Evolutionary conservation across 2,113 vertebrate species (phyloP).

Genomic region (Pimephales promelas): DNA sequence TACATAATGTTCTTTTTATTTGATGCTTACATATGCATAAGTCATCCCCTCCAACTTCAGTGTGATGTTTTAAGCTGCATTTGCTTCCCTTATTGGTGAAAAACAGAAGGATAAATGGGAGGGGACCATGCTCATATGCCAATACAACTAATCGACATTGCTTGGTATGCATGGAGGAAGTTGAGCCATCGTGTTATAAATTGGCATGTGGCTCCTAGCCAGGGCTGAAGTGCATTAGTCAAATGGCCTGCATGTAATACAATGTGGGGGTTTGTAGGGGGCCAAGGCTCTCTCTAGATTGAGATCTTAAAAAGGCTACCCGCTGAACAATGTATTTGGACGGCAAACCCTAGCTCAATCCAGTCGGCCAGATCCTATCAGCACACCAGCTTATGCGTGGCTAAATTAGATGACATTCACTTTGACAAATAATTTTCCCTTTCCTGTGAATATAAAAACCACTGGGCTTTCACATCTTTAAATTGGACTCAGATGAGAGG

Average conservation of each 20-base stretch:
- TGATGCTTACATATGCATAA: slow-evolving; percentile 19
- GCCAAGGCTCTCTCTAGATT: slow-evolving; percentile 70
- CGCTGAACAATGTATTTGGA: slow-evolving; percentile 71
- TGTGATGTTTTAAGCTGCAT: slow-evolving; percentile 38
- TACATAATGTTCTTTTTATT: slow-evolving; percentile 46
- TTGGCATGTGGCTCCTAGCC: slow-evolving; percentile 75
- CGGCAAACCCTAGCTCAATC: slow-evolving; percentile 59
- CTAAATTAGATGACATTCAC: slow-evolving; percentile 81
- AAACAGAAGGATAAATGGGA: slow-evolving; percentile 50
- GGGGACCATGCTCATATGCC: slow-evolving; percentile 51
- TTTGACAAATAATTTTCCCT: slow-evolving; percentile 75
- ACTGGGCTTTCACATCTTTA: slow-evolving; percentile 51
- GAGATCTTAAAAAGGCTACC: slow-evolving; percentile 74
- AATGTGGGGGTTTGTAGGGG: slow-evolving; percentile 58
- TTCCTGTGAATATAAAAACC: slow-evolving; percentile 61
- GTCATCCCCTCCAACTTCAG: slow-evolving; percentile 26
- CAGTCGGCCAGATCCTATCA: slow-evolving; percentile 71
- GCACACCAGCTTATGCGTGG: slow-evolving; percentile 60
- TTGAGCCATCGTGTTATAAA: slow-evolving; percentile 75
- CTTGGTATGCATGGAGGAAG: slow-evolving; percentile 72
- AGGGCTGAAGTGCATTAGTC: slow-evolving; percentile 78
- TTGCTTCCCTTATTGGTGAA: slow-evolving; percentile 50
- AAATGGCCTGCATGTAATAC: slow-evolving; percentile 74
- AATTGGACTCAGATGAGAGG: slow-evolving; percentile 54
- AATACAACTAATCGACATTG: slow-evolving; percentile 73